Evolutionary conservation across 2,113 vertebrate genomes (phyloP).

Genomic region (Paratilapia polleni): DNA sequence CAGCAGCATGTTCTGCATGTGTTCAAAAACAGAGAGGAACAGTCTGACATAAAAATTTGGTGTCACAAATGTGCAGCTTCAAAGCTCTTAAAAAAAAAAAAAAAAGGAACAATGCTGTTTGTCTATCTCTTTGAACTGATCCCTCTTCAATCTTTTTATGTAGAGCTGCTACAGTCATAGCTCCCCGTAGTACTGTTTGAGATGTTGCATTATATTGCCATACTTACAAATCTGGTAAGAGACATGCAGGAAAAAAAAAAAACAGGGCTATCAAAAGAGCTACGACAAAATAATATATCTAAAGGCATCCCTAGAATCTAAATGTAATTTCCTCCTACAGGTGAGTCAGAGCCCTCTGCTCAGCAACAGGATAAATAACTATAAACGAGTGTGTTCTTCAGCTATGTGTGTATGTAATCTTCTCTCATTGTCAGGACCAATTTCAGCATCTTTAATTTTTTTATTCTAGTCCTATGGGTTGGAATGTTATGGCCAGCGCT

Average conservation of each 20-base stretch:
- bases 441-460: background rate
- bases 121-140: conserved; percentile 18
- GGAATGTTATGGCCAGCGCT: background rate
- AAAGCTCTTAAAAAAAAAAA: background rate
- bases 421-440: background rate
- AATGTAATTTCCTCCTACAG: conserved; percentile 35
- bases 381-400: background rate
- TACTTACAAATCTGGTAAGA: conserved; percentile 3
- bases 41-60: conserved; percentile 16
- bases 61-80: conserved; percentile 22
- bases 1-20: conserved; percentile 63
- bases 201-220: background rate
- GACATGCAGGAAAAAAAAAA: background rate
- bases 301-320: background rate
- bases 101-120: background rate
- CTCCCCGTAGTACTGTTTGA: conserved; percentile 9
- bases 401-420: background rate
- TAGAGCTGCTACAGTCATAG: conserved; percentile 8
- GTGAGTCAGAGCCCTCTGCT: conserved; percentile 36
- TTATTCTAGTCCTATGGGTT: background rate
- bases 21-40: conserved; percentile 24
- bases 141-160: background rate
- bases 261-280: background rate
- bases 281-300: background rate
- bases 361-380: conserved; percentile 25